Base-by-base conservation (phyloP, 2,888 invertebrate genomes). In the Dyspetes luteomarginatus region DNA sequence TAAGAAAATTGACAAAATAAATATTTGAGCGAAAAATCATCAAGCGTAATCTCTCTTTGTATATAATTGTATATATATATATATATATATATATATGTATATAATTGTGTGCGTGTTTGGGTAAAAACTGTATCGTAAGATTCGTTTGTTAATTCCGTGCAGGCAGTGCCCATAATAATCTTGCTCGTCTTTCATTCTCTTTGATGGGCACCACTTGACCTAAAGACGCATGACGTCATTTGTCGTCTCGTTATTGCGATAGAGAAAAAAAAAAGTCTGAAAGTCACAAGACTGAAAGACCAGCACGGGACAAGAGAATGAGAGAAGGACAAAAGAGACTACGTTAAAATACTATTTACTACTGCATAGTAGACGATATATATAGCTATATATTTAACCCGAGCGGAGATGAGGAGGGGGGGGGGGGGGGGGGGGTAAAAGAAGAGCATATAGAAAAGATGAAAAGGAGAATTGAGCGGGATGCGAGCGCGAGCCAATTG, bases 401-500 rank as follows among this genome's bases (percentile, higher is more conserved):
- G n/a, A n/a, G n/a, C n/a, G n/a, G n/a, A n/a, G n/a, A n/a, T n/a
- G n/a, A n/a, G n/a, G n/a, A n/a, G n/a, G n/a, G n/a, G n/a, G n/a
- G n/a, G n/a, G n/a, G n/a, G n/a, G n/a, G n/a, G 43, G 28, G 7
- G 15, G 26, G 45, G 48, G 43, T 43, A 36, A 55, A 71, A 60
- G 15, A 28, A 19, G 76, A 71, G 65, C 71, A 65, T 72, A 41
- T 48, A 73, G 65, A 78, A 76, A 69, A 78, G 82, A 76, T 80
- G 75, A 83, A 79, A 82, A 79, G 78, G 80, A 76, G 78, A 78
- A 88, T 85, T 87, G 86, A 88, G 83, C 85, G 86, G 85, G 87
- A 83, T 84, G 86, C 88, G 87, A 87, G 87, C 87, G 87, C 87
- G 83, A 84, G 85, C 84, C 86, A 89, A 89, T 88, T 88, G 88